Base-by-base conservation (phyloP, 2,113 vertebrate species). In the Siphamia tubifer region DNA sequence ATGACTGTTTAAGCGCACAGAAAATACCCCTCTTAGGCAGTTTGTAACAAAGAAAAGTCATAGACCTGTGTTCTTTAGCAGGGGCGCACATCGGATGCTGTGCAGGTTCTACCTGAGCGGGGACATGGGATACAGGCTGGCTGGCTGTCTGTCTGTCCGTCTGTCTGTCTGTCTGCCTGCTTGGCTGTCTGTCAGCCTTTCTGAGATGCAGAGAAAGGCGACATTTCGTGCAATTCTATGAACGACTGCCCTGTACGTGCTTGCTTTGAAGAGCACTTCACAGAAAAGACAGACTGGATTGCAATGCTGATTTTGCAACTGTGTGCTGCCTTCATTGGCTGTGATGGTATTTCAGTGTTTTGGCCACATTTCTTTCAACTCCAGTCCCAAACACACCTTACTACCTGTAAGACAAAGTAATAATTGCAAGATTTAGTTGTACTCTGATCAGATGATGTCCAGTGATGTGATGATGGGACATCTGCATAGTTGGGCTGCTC, bases 41-140 rank as follows among this genome's bases (percentile, higher is more conserved):
- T 89, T 79, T 55, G 62, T 73, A 83, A 89, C 85, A 89, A 89
- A 87, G 87, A 87, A 81, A 87, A 86, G 79, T 84, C 80, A 47
- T 6, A 38, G 63, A 80, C 40, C 45, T 65, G 49, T 69, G 66
- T 21, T 30, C 32, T 43, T 19, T 35, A 31, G 35, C 36, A 47
- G 28, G 40, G 4, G 47, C 53, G 53, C 60, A 10, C 36, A 38
- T 40, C 16, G 44, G 44, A 60, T 53, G 47, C 62, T 64, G 54
- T 56, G 68, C 39, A 52, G 68, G 66, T 60, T 79, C 61, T 68
- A 84, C 79, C 78, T 84, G 83, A 60, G 68, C 63, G 32, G 51
- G 36, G 39, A 56, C 20, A 21, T 63, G 49, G 63, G 52, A 53
- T 49, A 49, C 6, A 65, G 62, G 17, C 47, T 36, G 64, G 2